Conservation (phyloP, 2,888 invertebrate species). For the Drosophila quinaria region DNA sequence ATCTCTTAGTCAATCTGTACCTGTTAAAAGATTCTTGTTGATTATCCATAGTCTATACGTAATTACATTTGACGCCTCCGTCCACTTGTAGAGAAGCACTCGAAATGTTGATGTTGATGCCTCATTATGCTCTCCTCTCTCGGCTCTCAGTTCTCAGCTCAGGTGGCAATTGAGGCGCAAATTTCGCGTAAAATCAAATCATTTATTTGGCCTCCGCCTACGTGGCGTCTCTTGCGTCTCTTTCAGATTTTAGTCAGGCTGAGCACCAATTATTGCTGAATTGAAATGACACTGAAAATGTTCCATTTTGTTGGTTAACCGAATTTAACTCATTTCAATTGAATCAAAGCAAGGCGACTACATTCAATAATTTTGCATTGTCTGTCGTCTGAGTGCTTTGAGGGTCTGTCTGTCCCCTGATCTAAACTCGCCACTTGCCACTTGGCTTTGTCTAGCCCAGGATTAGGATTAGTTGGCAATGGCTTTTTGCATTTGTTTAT, state of each 20-base stretch:
- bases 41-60: constrained; percentile 24
- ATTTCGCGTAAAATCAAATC: constrained; percentile 43
- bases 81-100: constrained; percentile 49
- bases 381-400: neutral
- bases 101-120: constrained; percentile 45
- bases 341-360: constrained; percentile 43
- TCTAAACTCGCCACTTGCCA: constrained; percentile 4
- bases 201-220: constrained; percentile 36
- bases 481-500: constrained; percentile 24
- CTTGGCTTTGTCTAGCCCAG: constrained; percentile 32
- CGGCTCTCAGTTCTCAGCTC: constrained; percentile 1
- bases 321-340: constrained; percentile 70
- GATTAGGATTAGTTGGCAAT: constrained; percentile 33
- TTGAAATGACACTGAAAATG: constrained; percentile 70
- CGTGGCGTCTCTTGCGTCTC: neutral
- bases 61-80: constrained; percentile 43
- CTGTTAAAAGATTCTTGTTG: constrained; percentile 3
- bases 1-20: constrained; percentile 11
- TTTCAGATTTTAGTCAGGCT: neutral
- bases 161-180: constrained; percentile 56
- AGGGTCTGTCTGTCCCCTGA: neutral
- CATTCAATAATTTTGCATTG: constrained; percentile 42
- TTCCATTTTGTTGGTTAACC: constrained; percentile 52
- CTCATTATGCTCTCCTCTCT: constrained; percentile 51
- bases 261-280: constrained; percentile 39